These are phyloP conservation scores for Dasysyrphus albostriatus DNA, from an alignment of 2,888 invertebrate species.

Conservation along the genomic window DNA sequence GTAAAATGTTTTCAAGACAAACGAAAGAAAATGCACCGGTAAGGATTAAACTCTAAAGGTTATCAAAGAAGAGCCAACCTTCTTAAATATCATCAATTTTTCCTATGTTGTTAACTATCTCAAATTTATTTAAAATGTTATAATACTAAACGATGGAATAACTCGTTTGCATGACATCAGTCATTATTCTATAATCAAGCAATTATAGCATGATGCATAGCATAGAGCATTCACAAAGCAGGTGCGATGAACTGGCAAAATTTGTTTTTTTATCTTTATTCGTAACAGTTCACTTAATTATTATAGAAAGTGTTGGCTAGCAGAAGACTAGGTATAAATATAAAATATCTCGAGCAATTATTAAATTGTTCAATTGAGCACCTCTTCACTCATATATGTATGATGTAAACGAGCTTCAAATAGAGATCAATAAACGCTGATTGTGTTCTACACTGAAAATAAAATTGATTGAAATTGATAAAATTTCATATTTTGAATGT, in stretches of 20 bases:
- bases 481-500: too few relatives aligned
- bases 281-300: conserved; percentile 52
- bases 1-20: conserved; percentile 7
- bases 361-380: conserved; percentile 1
- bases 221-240: not conserved
- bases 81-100: conserved; percentile 49
- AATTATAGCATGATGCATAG: conserved; percentile 10
- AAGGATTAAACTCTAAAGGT: conserved; percentile 46
- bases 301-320: conserved; percentile 54
- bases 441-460: conserved; percentile 1
- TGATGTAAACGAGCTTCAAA: not conserved
- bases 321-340: not conserved
- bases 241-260: conserved; percentile 57
- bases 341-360: not conserved
- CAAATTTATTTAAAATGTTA: conserved; percentile 4
- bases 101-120: not conserved
- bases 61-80: conserved; percentile 33
- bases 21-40: not conserved
- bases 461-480: not conserved
- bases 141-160: conserved; percentile 23
- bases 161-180: conserved; percentile 43
- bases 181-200: conserved; percentile 4
- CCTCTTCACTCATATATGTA: not conserved
- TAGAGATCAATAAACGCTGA: conserved; percentile 42
- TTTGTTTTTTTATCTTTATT: conserved; percentile 20